Conservation (phyloP, 35 echinoderm and acorn worm genomes). For the Lytechinus variegatus region DNA sequence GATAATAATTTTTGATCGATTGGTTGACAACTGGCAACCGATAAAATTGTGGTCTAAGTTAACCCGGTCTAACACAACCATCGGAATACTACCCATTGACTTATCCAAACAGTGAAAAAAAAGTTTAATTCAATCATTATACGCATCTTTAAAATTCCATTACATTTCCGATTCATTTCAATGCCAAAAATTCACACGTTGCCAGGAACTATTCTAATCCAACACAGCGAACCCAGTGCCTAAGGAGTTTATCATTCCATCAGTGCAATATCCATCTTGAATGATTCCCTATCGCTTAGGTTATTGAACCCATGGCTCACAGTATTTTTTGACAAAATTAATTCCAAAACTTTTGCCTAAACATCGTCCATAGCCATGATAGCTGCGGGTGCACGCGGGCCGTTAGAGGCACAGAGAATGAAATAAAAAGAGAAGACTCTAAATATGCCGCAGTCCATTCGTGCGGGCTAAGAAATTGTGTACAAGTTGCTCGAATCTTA, state of each 20-base stretch:
- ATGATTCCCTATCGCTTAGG: neutral
- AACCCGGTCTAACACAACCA: no score
- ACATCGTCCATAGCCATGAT: neutral
- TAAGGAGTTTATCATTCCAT: neutral
- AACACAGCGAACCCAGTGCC: neutral
- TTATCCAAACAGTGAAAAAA: no score
- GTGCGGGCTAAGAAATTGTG: neutral
- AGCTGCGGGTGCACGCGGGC: neutral
- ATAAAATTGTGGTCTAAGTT: no score
- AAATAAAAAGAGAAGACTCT: neutral
- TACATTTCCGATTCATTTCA: no score
- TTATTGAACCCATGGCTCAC: conserved; percentile 1
- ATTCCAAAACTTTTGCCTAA: neutral
- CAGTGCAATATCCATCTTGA: neutral
- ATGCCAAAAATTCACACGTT: neutral
- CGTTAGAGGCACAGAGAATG: neutral
- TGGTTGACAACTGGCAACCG: no score
- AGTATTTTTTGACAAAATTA: conserved; percentile 16
- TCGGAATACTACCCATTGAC: no score
- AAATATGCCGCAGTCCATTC: neutral
- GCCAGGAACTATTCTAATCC: neutral
- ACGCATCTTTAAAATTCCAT: no score
- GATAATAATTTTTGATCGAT: no score
- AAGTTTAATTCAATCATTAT: no score
- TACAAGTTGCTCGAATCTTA: neutral